Evolutionary conservation across 2,113 vertebrate species (phyloP).

Genomic region (Opisthocomus hoazin): DNA sequence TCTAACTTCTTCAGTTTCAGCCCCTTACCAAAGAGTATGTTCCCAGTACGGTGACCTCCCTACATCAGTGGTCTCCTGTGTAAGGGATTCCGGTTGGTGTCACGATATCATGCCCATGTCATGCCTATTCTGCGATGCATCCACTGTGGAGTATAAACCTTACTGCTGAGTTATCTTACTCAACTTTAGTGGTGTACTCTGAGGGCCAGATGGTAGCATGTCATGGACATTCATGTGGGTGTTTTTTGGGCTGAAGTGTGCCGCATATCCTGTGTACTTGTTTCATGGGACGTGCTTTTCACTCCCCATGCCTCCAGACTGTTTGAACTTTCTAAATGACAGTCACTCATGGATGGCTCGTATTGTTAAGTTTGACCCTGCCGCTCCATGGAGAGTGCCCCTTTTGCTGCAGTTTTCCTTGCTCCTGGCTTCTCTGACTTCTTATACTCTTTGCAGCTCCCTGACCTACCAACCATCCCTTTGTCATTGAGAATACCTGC

Average conservation of each 20-base stretch:
- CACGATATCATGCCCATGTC: background rate
- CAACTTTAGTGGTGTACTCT: background rate
- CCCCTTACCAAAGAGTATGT: background rate
- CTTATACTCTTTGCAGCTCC: background rate
- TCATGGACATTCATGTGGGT: background rate
- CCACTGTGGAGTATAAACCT: background rate
- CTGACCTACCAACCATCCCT: background rate
- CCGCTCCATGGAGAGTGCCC: background rate
- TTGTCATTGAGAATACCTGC: background rate
- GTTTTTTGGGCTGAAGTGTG: background rate
- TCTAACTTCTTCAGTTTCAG: background rate
- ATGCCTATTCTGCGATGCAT: background rate
- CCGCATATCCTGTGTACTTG: background rate
- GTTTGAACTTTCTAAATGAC: background rate
- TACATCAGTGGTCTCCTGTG: fast-evolving
- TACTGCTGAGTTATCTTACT: background rate
- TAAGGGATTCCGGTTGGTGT: background rate
- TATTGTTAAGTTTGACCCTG: background rate
- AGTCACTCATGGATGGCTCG: background rate
- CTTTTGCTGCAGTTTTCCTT: background rate
- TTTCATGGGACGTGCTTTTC: background rate
- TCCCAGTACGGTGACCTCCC: background rate
- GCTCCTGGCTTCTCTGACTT: background rate
- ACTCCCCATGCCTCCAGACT: background rate
- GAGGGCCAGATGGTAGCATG: background rate